Evolutionary conservation across 2,113 vertebrate species (phyloP).

Genomic region (Petroica traversi): DNA sequence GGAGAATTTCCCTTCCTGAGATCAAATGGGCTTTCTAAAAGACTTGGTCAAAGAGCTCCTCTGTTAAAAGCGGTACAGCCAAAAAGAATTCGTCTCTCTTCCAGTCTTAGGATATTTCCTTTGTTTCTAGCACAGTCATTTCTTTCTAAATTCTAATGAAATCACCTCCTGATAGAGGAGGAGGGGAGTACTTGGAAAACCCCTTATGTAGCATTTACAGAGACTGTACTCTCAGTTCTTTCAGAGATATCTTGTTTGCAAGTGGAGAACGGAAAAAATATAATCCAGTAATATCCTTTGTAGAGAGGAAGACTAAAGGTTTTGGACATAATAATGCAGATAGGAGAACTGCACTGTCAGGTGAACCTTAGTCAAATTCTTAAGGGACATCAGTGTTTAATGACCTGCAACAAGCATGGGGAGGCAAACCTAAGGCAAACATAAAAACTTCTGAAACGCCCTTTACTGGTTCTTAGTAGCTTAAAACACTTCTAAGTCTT

Average conservation of each 20-base stretch:
- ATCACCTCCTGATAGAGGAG: background rate
- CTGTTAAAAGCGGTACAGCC: background rate
- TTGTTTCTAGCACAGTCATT: background rate
- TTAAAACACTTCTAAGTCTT: background rate
- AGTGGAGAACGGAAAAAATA: background rate
- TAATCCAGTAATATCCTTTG: background rate
- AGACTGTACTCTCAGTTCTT: background rate
- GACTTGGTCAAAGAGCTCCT: background rate
- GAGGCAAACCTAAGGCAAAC: background rate
- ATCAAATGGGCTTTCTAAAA: background rate
- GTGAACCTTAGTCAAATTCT: background rate
- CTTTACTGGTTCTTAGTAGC: background rate
- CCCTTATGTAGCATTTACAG: background rate
- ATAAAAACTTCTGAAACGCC: background rate
- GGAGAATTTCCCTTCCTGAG: background rate
- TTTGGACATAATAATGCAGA: background rate
- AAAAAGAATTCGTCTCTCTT: background rate
- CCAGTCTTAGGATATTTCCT: background rate
- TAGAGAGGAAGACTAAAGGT: background rate
- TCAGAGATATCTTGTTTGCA: background rate
- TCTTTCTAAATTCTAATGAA: background rate
- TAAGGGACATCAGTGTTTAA: background rate
- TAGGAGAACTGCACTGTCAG: background rate
- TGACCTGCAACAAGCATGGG: background rate
- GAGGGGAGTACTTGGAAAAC: background rate